These are phyloP conservation scores for Peucedramus taeniatus DNA, from an alignment of 2,113 vertebrate genomes.

Conservation along the genomic window DNA sequence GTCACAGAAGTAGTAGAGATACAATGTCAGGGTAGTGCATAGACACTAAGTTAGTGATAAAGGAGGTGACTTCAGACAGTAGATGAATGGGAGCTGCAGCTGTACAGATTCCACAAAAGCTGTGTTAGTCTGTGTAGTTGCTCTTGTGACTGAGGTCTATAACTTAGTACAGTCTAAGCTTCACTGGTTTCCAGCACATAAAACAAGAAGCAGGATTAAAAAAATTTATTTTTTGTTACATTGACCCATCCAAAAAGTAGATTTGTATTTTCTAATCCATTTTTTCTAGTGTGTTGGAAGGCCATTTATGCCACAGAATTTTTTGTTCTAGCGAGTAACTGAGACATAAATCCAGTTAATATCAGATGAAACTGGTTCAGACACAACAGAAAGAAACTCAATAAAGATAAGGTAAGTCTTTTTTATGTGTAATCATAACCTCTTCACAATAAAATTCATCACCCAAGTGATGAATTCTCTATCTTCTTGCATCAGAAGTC, in stretches of 20 bases:
- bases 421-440: background rate
- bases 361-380: background rate
- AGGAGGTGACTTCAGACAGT: background rate
- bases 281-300: background rate
- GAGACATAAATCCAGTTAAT: background rate
- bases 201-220: background rate
- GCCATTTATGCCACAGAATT: background rate
- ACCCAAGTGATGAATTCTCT: background rate
- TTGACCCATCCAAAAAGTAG: background rate
- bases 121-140: background rate
- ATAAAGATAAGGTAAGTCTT: background rate
- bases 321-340: background rate
- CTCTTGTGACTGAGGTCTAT: background rate
- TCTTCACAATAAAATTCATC: background rate
- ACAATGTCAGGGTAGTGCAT: background rate
- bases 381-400: background rate
- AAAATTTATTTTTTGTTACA: background rate
- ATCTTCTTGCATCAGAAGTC: background rate
- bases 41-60: background rate
- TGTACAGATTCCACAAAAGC: background rate
- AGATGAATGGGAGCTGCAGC: background rate
- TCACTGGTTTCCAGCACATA: background rate
- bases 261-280: constrained; percentile 1
- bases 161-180: background rate
- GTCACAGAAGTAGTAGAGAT: background rate